Percentiles rank a stretch among this genome's conserved stretches.
These are phyloP conservation scores for Sander vitreus DNA, from an alignment of 2,113 vertebrate species.

Conservation along the genomic window DNA sequence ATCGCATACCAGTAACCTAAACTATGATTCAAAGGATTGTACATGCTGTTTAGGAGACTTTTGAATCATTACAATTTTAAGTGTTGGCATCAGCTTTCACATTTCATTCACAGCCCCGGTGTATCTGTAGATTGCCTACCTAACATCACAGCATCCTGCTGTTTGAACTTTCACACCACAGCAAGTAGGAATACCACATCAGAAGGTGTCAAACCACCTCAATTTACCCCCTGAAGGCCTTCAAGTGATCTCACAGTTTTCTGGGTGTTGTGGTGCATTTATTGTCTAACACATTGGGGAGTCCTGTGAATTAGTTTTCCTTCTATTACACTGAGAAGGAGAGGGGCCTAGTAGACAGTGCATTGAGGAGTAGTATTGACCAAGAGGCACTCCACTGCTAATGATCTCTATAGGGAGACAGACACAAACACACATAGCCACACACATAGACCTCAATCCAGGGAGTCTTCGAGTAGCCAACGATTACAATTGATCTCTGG, in stretches of 20 bases:
- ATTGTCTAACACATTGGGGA: slow-evolving; percentile 57
- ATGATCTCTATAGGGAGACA: slow-evolving; percentile 68
- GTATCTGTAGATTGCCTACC: slow-evolving; percentile 20
- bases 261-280: slow-evolving; percentile 52
- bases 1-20: not conserved
- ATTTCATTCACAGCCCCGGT: slow-evolving; percentile 25
- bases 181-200: slow-evolving; percentile 44
- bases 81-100: slow-evolving; percentile 25
- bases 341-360: not conserved
- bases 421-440: slow-evolving; percentile 19
- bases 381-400: slow-evolving; percentile 51
- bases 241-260: slow-evolving; percentile 51
- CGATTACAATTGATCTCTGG: slow-evolving; percentile 49
- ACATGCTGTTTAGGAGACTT: slow-evolving; percentile 1
- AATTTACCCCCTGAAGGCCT: slow-evolving; percentile 43
- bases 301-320: slow-evolving; percentile 59
- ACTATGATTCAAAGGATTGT: slow-evolving; percentile 8
- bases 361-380: slow-evolving; percentile 58
- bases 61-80: slow-evolving; percentile 16
- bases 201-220: slow-evolving; percentile 58
- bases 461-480: slow-evolving; percentile 13
- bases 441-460: not conserved
- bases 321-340: slow-evolving; percentile 33
- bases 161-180: slow-evolving; percentile 59
- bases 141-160: not conserved